Evolutionary conservation across 2,888 invertebrate genomes (phyloP).

Genomic region (Adineta ricciae): DNA sequence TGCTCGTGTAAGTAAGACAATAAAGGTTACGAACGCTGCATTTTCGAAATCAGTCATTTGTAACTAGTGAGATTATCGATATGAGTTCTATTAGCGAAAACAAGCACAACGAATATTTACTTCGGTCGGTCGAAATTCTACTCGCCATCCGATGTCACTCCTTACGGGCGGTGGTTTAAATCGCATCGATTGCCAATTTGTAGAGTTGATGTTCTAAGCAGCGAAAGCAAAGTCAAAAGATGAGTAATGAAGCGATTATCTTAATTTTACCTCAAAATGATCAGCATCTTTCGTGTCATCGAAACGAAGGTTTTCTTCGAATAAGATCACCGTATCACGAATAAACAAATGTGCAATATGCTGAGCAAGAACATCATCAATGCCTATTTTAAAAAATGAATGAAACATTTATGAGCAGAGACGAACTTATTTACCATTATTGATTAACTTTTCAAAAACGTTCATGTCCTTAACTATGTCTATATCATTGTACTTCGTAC

Average conservation of each 20-base stretch:
- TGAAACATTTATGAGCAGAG: neutral
- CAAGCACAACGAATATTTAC: constrained; percentile 47
- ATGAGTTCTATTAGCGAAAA: too few relatives aligned
- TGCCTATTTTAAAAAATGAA: constrained; percentile 42
- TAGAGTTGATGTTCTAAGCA: constrained; percentile 82
- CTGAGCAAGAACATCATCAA: constrained; percentile 81
- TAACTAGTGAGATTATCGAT: constrained; percentile 43
- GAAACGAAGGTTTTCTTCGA: constrained; percentile 84
- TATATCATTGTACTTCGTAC: constrained; percentile 84
- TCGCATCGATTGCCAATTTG: constrained; percentile 98
- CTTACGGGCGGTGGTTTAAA: constrained; percentile 58
- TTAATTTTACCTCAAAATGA: constrained; percentile 90
- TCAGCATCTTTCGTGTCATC: constrained; percentile 85
- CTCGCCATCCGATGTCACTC: constrained; percentile 91
- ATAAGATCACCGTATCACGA: constrained; percentile 84
- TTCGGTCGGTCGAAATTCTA: constrained; percentile 78
- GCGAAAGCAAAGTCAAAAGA: neutral
- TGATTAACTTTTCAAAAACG: constrained; percentile 69
- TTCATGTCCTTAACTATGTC: constrained; percentile 72
- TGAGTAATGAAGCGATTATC: too few relatives aligned
- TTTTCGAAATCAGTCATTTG: constrained; percentile 99
- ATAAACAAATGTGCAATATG: constrained; percentile 97
- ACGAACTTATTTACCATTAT: constrained; percentile 58
- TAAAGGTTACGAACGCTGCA: constrained; percentile 92
- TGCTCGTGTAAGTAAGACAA: constrained; percentile 86